Percentiles rank a stretch among this genome's conserved stretches.
Conservation (phyloP, 2,888 invertebrate genomes). For the Trachelus tabidus region DNA sequence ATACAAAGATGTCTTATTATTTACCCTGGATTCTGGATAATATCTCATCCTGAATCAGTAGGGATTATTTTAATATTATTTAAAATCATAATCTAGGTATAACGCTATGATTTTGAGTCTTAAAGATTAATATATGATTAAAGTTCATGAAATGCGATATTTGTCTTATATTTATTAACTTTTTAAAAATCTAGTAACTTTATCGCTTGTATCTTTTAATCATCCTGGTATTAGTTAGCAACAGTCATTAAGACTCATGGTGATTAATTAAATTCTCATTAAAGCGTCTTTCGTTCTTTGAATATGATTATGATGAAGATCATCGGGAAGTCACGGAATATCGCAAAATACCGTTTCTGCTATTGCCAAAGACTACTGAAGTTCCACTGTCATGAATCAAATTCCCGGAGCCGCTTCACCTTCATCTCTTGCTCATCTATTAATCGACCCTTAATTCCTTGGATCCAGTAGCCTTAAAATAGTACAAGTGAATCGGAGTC, state of each 20-base stretch:
- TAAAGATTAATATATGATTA: neutral
- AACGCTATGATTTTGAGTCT: neutral
- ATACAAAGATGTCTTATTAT: slow-evolving; percentile 74
- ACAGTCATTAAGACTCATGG: neutral
- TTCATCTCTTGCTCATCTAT: neutral
- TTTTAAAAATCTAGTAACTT: neutral
- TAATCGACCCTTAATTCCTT: neutral
- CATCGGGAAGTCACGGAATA: neutral
- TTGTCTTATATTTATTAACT: too few relatives aligned
- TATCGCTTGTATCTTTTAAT: neutral
- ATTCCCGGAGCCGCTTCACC: neutral
- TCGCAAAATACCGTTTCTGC: neutral
- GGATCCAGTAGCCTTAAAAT: neutral
- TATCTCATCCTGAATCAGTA: slow-evolving; percentile 55
- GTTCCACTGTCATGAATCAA: neutral
- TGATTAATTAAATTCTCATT: neutral
- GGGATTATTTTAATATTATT: neutral
- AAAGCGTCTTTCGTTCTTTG: neutral
- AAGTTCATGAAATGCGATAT: neutral
- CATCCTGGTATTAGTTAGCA: neutral
- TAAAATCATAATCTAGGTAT: neutral
- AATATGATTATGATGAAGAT: neutral
- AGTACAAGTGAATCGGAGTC: neutral
- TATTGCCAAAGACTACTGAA: neutral
- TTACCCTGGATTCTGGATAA: slow-evolving; percentile 75